phyloP scores from a whole-genome alignment of 2,113 vertebrate genomes.

The Elephas maximus region DNA sequence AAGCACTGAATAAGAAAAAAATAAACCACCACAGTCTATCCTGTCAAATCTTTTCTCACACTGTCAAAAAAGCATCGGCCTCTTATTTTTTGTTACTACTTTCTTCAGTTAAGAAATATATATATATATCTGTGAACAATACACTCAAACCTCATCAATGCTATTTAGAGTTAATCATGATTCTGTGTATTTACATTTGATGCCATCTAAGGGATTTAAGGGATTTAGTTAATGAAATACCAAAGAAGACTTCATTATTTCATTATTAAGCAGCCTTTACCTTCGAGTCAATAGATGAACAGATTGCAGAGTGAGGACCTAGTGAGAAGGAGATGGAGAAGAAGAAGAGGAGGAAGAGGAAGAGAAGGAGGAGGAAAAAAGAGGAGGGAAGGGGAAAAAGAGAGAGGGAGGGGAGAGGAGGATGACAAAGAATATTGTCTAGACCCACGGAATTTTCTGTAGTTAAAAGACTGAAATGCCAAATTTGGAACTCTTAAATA shows the following conservation, averaged over 20 bases:
- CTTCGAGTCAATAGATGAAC: background rate
- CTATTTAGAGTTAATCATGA: conserved; percentile 62
- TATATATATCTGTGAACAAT: conserved; percentile 62
- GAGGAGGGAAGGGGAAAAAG: no score
- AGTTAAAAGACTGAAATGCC: background rate
- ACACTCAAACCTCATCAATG: conserved; percentile 51
- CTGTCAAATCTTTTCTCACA: conserved; percentile 72
- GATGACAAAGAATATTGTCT: background rate
- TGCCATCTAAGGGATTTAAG: background rate
- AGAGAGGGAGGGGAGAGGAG: background rate
- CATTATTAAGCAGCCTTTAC: background rate
- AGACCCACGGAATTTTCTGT: background rate
- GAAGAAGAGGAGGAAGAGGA: background rate
- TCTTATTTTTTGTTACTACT: conserved; percentile 65
- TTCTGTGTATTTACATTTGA: conserved; percentile 17
- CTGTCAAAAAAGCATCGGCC: conserved; percentile 72
- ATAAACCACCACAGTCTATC: background rate
- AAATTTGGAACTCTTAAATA: conserved; percentile 55
- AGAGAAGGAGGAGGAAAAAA: no score
- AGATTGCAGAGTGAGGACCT: background rate
- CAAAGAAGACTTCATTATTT: conserved; percentile 1
- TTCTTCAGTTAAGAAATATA: conserved; percentile 69
- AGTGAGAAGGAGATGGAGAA: background rate
- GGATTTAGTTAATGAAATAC: conserved; percentile 53
- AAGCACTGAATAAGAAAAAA: conserved; percentile 51